Base-by-base conservation (phyloP, 2,888 invertebrate species). In the Muscina levida region DNA sequence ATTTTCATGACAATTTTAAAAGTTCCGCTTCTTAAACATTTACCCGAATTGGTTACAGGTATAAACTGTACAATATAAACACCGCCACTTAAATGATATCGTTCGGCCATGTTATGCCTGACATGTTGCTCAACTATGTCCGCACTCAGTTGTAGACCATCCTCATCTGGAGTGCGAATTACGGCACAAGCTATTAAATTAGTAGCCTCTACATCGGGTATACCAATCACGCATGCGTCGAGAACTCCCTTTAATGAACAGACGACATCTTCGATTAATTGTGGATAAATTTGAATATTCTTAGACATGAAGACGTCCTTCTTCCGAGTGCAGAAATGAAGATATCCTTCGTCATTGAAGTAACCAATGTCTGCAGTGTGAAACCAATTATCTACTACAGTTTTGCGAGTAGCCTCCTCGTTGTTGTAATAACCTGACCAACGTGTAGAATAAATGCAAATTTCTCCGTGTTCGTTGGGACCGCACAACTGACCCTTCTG, bases 271-370 rank as follows among this genome's bases (percentile, higher is more conserved):
- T 90, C 90, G 15, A 89, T 87, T 82, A 88, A 87, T 17, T 83
- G 83, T 2, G 90, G 89, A 70, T 86, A 87, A 5, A 88, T 86
- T 67, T 87, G 87, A 57, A 86, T 87, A 78, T 84, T 84, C 53
- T 85, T 85, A 51, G 85, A 87, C 77, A 87, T 89, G 2, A 90
- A 85, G 74, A 89, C 85, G 17, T 90, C 89, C 44, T 86, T 87
- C 24, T 87, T 87, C 1, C 89, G 85, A 1, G 85, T 87, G 65
- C 84, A 84, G 10, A 89, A 83, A 57, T 86, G 86, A 10, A 90
- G 66, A 44, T 84, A 85, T 0, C 88, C 89, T 31, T 88, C 87
- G 42, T 87, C 85, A 70, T 89, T 88, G 24, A 90, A 84, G 19
- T 87, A 87, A 0, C 89, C 90, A 65, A 89, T 85, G 56, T 90